A percentile compares a stretch with the other conserved stretches of the same genome.
These are phyloP conservation scores for Drosophila anomalata DNA, from an alignment of 2,888 invertebrate species.

Conservation along the genomic window DNA sequence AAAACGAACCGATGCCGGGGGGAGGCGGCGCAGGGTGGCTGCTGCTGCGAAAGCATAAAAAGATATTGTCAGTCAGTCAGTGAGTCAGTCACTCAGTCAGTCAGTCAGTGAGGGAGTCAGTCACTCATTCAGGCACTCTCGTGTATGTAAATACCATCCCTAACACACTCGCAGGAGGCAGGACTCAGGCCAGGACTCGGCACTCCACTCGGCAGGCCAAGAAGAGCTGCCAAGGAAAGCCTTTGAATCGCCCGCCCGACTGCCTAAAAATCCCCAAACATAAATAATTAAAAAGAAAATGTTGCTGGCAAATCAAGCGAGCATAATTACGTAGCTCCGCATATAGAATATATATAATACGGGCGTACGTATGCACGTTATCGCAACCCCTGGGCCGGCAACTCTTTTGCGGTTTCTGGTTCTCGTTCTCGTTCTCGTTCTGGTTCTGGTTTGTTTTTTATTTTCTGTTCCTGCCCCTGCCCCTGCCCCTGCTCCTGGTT, in stretches of 20 bases:
- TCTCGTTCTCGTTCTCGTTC: background rate
- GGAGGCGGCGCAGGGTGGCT: slow-evolving; percentile 12
- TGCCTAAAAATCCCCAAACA: slow-evolving; percentile 79
- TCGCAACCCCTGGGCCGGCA: background rate
- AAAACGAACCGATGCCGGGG: slow-evolving; percentile 31
- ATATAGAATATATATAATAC: background rate
- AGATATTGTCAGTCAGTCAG: slow-evolving; percentile 65
- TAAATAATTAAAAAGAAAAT: slow-evolving; percentile 80
- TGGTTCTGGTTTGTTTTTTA: slow-evolving; percentile 12
- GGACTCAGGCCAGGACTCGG: slow-evolving; percentile 2
- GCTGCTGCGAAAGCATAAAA: slow-evolving; percentile 61
- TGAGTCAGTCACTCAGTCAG: slow-evolving; percentile 39
- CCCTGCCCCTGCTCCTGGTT: too few species aligned
- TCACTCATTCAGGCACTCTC: slow-evolving; percentile 55
- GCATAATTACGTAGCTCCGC: slow-evolving; percentile 41
- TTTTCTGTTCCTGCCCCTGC: slow-evolving; percentile 39
- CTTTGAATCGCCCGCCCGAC: slow-evolving; percentile 71
- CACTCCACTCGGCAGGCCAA: background rate
- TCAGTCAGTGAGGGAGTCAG: slow-evolving; percentile 40
- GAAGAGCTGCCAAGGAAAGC: slow-evolving; percentile 52
- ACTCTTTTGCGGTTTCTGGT: slow-evolving; percentile 72
- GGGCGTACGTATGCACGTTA: background rate
- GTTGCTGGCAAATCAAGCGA: slow-evolving; percentile 77
- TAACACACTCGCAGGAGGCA: slow-evolving; percentile 11
- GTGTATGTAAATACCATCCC: slow-evolving; percentile 75